Conservation (phyloP, 1,140 invertebrate genomes). For the Leptopilina clavipes region DNA sequence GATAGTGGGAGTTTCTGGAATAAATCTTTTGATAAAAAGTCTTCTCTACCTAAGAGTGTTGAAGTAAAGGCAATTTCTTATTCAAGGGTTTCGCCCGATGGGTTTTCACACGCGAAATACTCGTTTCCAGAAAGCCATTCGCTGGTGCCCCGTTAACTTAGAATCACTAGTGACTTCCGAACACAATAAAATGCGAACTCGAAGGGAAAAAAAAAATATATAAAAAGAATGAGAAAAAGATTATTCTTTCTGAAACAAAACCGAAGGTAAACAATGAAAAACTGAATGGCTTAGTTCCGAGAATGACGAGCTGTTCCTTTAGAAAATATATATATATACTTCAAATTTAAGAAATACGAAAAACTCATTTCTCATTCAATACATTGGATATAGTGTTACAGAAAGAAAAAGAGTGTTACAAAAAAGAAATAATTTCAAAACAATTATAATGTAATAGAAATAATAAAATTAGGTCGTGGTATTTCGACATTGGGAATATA, state of each 20-base stretch:
- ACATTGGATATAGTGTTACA: background rate
- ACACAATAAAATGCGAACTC: constrained; percentile 16
- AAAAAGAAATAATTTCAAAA: background rate
- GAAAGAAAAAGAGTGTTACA: background rate
- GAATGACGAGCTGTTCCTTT: background rate
- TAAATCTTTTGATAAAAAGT: constrained; percentile 16
- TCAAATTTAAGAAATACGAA: background rate
- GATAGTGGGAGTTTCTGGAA: background rate
- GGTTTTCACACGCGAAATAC: constrained; percentile 32
- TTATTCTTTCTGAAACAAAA: constrained; percentile 3
- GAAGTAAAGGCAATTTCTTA: constrained; percentile 13
- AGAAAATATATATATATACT: background rate
- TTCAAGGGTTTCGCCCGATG: constrained; percentile 28
- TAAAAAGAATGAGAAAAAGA: constrained; percentile 2
- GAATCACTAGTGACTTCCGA: constrained; percentile 34
- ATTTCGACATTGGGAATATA: background rate
- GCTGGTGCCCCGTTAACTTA: constrained; percentile 23
- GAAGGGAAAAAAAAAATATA: background rate
- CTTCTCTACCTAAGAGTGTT: background rate
- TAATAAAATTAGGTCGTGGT: background rate
- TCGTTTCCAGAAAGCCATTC: constrained; percentile 31
- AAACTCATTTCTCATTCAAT: background rate
- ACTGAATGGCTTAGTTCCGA: constrained; percentile 1
- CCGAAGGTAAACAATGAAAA: constrained; percentile 2
- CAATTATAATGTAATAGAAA: background rate